Base-by-base conservation (phyloP, 2,797 vertebrate genomes). In the Naso thynnoides region DNA sequence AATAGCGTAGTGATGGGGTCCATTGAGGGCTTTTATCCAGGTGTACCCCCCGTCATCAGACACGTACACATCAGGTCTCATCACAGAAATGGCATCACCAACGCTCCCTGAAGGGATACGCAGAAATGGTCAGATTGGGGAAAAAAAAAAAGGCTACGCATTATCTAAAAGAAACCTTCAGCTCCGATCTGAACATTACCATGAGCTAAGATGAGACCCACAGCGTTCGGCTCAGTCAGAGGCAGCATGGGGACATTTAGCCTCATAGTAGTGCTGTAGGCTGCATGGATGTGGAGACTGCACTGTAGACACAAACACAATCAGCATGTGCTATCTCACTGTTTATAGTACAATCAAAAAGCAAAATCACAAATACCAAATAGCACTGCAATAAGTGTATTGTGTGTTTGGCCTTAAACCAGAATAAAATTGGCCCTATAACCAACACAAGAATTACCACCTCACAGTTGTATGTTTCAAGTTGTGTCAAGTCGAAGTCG, bases 41-140 rank as follows among this genome's bases (percentile, higher is more conserved):
- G 95, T 95, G 89, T 99, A 99, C 8, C 97, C 98, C 0, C 97
- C 98, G 6, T 99, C 97, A 64, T 99, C 97, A 18, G 98, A 98
- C 80, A 99, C 96, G 49, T 96, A 99, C 64, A 99, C 97, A 8
- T 98, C 96, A 0, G 97, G 96, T 57, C 79, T 94, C 92, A 96
- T 91, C 84, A 96, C 88, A 0, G 97, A 97, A 82, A 97, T 95
- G 53, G 96, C 93, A 24, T 97, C 96, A 6, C 97, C 97, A 5
- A 98, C 96, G 2, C 96, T 98, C 52, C 97, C 97, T 99, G 89
- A 55, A 78, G 82, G 68, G 14, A 62, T 18, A 65, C 13, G 65
- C 11, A 60, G 33, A 74, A 63, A 33, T 21, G 0, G 24, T 84
- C 3, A 82, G 15, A n/a, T 5, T 0, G 1, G 1, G 13, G 31